phyloP scores from a whole-genome alignment of 1,140 invertebrate species.

The Eumaeus atala region DNA sequence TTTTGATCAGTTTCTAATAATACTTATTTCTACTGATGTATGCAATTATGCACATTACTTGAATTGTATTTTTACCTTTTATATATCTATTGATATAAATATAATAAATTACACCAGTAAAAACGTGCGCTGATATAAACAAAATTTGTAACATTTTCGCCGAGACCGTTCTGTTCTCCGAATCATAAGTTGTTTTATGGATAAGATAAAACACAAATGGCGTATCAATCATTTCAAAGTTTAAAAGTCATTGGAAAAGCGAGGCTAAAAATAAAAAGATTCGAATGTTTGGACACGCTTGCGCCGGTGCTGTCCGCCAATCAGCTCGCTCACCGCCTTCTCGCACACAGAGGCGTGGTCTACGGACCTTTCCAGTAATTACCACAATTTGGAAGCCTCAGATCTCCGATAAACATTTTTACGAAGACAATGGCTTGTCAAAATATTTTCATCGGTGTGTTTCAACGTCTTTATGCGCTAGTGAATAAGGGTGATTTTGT shows the following conservation, averaged over 20 bases:
- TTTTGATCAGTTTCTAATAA: no score
- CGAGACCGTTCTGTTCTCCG: background rate
- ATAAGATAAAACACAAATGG: conserved; percentile 5
- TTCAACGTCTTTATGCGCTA: conserved; percentile 11
- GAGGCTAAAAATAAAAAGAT: conserved; percentile 1
- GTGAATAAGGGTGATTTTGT: conserved; percentile 15
- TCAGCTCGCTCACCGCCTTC: conserved; percentile 2
- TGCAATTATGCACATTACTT: no score
- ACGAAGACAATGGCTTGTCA: conserved; percentile 31
- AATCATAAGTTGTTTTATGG: conserved; percentile 5
- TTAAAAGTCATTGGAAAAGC: conserved; percentile 9
- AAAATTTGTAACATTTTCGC: background rate
- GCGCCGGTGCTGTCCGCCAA: conserved; percentile 6
- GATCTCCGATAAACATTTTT: conserved; percentile 30
- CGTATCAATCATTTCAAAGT: conserved; percentile 8
- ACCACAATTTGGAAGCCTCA: conserved; percentile 22
- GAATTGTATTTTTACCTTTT: no score
- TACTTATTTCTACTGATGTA: no score
- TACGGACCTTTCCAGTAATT: conserved; percentile 26
- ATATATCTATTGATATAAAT: background rate
- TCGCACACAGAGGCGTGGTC: conserved; percentile 18
- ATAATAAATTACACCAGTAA: background rate
- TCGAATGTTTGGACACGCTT: background rate
- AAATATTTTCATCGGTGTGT: conserved; percentile 28
- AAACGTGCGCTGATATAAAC: conserved; percentile 1